These are phyloP conservation scores for Holothuria leucospilota DNA, from an alignment of 53 echinoderm and acorn worm species.

Conservation along the genomic window DNA sequence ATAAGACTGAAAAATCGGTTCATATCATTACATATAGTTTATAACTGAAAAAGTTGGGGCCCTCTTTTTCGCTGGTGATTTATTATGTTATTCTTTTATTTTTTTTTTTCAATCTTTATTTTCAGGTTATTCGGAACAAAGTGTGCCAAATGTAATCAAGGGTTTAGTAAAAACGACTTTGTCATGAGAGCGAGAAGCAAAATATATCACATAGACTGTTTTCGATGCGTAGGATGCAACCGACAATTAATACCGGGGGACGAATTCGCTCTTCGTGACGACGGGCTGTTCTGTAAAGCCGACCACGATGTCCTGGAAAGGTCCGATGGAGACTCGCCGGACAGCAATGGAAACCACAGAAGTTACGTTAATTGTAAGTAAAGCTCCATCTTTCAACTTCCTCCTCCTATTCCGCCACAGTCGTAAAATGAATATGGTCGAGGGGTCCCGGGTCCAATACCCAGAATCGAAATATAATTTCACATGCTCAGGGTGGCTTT, in stretches of 20 bases:
- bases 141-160: slow-evolving; percentile 97
- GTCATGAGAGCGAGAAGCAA: slow-evolving; percentile 99
- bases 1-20: no score
- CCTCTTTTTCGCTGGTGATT: neutral
- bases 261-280: slow-evolving; percentile 97
- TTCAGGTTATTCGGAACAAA: slow-evolving; percentile 98
- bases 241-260: slow-evolving; percentile 98
- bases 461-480: no score
- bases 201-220: slow-evolving; percentile 96
- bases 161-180: slow-evolving; percentile 99
- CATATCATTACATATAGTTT: no score
- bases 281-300: slow-evolving; percentile 97
- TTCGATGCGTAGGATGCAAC: slow-evolving; percentile 99
- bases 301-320: slow-evolving; percentile 96
- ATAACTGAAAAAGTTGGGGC: no score
- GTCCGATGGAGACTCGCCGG: slow-evolving; percentile 53
- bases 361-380: slow-evolving; percentile 36
- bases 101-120: neutral
- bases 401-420: no score
- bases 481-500: no score
- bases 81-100: neutral
- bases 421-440: no score
- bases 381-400: neutral
- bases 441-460: no score
- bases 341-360: slow-evolving; percentile 39